Evolutionary conservation across 2,888 invertebrate genomes (phyloP), one percentile per base, ranked within the genome.

Genomic region (Unio delphinus): DNA sequence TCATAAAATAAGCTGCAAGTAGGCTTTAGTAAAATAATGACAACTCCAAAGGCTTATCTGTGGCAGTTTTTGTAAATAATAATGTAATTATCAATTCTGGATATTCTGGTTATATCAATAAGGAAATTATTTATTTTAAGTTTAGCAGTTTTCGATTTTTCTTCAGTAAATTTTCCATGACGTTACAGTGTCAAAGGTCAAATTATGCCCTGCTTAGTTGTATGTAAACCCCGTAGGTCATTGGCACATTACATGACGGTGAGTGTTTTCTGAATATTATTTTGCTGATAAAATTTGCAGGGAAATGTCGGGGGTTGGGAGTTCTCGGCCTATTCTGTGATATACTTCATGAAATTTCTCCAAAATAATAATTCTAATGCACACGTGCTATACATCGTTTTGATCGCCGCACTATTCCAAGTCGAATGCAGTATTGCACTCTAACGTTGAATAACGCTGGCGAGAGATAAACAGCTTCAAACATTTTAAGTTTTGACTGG

Each of bases 241-340:
- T 86, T 88, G 87, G 89, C 88, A 88, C 88, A 88, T 88, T 88
- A 89, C 90, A 90, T 90, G 90, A 90, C 90, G 90, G 91, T 91
- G 91, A 91, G 91, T 91, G 90, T 91, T 90, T 90, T 90, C 90
- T 87, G 89, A 91, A 90, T 90, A 90, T 90, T 90, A 90, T 90
- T 91, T 90, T 89, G 89, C 89, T 90, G 90, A 90, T 90, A 90
- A 90, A 90, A 90, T 90, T 91, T 89, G 89, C 89, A 86, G 88
- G 87, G 87, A 87, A 87, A 86, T 86, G 85, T 78, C 75, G 74
- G 83, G 78, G 81, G 76, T 78, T 73, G 60, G 66, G 64, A 64
- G 61, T 57, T 65, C 64, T 68, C 70, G 68, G 78, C 65, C 68
- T 60, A 70, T 73, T 70, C 74, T 69, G 57, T 61, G 61, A 65